Percentiles rank a stretch among this genome's conserved stretches.
These are phyloP conservation scores for Laspeyria flexula DNA, from an alignment of 2,888 invertebrate genomes.

Conservation along the genomic window DNA sequence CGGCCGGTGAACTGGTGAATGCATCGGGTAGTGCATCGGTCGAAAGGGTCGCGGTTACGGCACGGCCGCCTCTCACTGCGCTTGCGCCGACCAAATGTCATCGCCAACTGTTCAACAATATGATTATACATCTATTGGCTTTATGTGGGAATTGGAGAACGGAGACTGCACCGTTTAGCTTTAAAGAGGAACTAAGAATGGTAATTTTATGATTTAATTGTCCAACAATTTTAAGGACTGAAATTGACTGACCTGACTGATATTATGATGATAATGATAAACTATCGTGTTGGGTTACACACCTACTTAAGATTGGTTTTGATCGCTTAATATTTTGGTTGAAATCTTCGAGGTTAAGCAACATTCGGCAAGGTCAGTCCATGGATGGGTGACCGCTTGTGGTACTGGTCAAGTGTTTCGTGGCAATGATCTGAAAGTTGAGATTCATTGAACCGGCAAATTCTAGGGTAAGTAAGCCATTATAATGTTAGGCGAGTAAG, in stretches of 20 bases:
- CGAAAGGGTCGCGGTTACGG: conserved; percentile 51
- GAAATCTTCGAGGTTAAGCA: too few species aligned
- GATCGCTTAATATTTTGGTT: too few species aligned
- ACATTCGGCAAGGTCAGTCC: too few species aligned
- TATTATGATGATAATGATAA: too few species aligned
- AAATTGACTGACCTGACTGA: too few species aligned
- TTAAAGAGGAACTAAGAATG: conserved; percentile 32
- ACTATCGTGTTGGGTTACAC: too few species aligned
- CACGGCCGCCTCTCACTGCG: conserved; percentile 63
- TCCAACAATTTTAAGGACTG: too few species aligned
- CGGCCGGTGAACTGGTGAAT: conserved; percentile 38
- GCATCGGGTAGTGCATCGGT: conserved; percentile 56
- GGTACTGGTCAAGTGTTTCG: not conserved
- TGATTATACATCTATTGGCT: conserved; percentile 26
- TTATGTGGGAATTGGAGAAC: conserved; percentile 36
- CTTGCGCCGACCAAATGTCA: conserved; percentile 68
- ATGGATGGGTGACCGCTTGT: not conserved
- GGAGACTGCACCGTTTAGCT: conserved; percentile 15
- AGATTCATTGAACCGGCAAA: not conserved
- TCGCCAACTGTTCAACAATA: conserved; percentile 50
- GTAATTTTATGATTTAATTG: too few species aligned
- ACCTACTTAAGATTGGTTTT: too few species aligned
- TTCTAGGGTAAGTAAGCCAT: conserved; percentile 14
- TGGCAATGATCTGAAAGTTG: conserved; percentile 28
- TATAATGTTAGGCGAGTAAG: conserved; percentile 21